Base-by-base conservation (phyloP, 2,113 vertebrate species). In the Forbesichthys papilliferus region DNA sequence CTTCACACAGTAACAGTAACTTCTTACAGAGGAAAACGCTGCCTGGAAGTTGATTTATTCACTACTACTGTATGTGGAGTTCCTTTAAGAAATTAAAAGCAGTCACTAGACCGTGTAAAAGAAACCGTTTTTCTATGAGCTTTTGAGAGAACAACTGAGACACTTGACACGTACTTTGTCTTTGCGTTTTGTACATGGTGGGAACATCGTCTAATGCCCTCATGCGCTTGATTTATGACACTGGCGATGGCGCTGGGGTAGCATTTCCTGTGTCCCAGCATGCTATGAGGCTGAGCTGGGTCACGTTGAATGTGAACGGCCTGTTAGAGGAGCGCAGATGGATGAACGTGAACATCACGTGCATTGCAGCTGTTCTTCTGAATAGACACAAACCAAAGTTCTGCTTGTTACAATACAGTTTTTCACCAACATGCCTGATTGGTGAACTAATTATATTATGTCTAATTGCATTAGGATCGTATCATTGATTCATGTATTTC, bases 151-250 rank as follows among this genome's bases (percentile, higher is more conserved):
- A 14, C 49, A 52, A 52, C 10, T 14, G 49, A 52, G 49, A 11
- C 10, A 14, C 11, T 12, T 52, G 49, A 52, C 49, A 14, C 13
- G 3, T 52, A 11, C 36, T 42, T 42, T 42, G 36, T 42, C 36
- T 42, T 42, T 5, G 5, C 36, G 36, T 42, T 42, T 42, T 42
- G 36, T 42, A 42, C 36, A 42, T 3, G 36, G 36, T 42, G 36
- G 36, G 36, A 42, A 8, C 7, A 7, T 6, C 74, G 27, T 65
- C 53, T 9, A 62, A 56, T n/a, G 11, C 72, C 65, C 61, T 33
- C 62, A 61, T 27, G 69, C n/a, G 68, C 80, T 75, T 3, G 48
- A 61, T 80, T 64, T 76, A 79, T 68, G 68, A 74, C 51, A 27
- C 63, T 18, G 48, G 46, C 66, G 66, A 73, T 13, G 67, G 57